Evolutionary conservation across 2,113 vertebrate genomes (phyloP), one percentile per base, ranked within the genome.

Genomic region (Neolamprologus devosi): DNA sequence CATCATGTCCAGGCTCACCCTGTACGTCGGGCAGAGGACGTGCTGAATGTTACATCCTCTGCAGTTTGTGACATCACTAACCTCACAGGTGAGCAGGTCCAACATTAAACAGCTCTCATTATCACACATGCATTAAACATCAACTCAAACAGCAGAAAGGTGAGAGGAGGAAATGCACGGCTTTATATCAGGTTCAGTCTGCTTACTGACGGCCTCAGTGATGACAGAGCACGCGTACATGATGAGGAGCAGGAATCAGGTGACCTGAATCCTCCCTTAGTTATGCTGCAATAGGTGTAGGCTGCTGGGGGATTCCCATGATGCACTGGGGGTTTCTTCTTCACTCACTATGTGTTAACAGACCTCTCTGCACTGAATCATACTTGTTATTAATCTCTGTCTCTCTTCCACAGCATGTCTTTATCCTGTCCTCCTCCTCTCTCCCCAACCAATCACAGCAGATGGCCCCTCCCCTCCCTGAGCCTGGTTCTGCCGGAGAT

Each of bases 1-100:
- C 97, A 98, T 97, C 97, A 99, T 99, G 93, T 99, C 99, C 95
- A 99, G 95, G 90, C 98, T 99, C 8, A 99, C 98, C 93, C 98
- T 99, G 93, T 79, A 60, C 4, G 47, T 7, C 16, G 19, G 49
- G 81, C 3, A 26, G 53, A 87, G 13, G 81, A 19, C 33, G 35
- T 5, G 35, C 35, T 23, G 16, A 23, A 58, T 6, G 19, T 81
- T 13, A 55, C 33, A 47, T 21, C 8, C 23, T n/a, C 28, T 5
- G 30, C 5, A 11, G 10, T 51, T 75, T 47, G n/a, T 73, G 14
- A 47, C 12, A 12, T 45, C 54, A 19, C 13, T 17, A 11, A 80
- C 21, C 47, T 81, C 53, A 47, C 30, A 37, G 30, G 30, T 53
- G 10, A n/a, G 42, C 13, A 12, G 7, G 10, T 78, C n/a, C 65